Conservation (phyloP, 1,140 invertebrate genomes). For the Polypedilum pembai region DNA sequence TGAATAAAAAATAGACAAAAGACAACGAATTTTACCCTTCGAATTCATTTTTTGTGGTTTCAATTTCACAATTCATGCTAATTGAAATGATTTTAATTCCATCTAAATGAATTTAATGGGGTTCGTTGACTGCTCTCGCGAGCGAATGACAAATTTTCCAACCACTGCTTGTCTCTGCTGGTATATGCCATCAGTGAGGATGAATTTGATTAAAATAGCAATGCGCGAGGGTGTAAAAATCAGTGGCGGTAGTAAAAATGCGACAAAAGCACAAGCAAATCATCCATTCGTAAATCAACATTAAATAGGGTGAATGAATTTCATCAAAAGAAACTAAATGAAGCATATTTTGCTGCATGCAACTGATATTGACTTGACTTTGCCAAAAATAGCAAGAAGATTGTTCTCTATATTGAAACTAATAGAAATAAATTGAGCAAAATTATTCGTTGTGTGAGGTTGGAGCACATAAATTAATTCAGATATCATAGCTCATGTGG, state of each 20-base stretch:
- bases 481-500: background rate
- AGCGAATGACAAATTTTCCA: too few species aligned
- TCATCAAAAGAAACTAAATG: background rate
- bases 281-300: constrained; percentile 5
- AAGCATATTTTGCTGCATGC: constrained; percentile 9
- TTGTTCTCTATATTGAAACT: background rate
- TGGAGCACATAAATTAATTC: background rate
- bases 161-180: too few species aligned
- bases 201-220: constrained; percentile 13
- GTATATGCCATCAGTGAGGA: background rate
- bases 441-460: background rate
- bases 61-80: background rate
- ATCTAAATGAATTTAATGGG: background rate
- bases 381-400: background rate
- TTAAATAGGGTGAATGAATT: background rate
- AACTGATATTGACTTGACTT: background rate
- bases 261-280: background rate
- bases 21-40: too few species aligned
- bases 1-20: too few species aligned
- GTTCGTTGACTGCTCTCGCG: too few species aligned
- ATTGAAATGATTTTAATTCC: background rate
- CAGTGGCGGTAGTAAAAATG: background rate
- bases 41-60: background rate
- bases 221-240: background rate
- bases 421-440: background rate